Percentiles rank a stretch among this genome's conserved stretches.
Conservation (phyloP, 35 echinoderm and acorn worm species). For the Amphiura filiformis region DNA sequence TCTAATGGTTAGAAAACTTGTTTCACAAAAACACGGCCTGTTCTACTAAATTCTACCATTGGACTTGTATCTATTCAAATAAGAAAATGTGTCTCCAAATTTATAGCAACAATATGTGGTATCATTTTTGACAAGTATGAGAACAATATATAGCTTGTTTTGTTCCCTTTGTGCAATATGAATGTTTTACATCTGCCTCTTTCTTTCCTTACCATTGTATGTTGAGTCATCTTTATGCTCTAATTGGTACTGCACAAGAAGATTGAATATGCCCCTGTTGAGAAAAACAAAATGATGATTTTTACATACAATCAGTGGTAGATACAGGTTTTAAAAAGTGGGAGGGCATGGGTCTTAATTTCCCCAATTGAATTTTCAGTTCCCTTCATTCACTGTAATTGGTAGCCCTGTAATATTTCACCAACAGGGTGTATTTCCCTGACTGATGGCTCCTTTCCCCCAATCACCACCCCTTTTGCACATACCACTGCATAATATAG, state of each 20-base stretch:
- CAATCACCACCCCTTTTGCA: no score
- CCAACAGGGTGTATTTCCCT: neutral
- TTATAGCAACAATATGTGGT: no score
- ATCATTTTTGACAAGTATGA: no score
- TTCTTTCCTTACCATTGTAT: constrained; percentile 83
- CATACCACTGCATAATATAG: no score
- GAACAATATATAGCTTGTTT: no score
- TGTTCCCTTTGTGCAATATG: no score
- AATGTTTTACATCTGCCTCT: no score
- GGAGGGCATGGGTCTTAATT: neutral
- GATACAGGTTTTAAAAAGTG: neutral
- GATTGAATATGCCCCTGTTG: constrained; percentile 78
- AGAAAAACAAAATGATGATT: neutral
- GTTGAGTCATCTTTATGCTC: constrained; percentile 76
- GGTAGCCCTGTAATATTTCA: neutral
- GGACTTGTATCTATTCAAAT: no score
- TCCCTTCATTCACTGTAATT: neutral
- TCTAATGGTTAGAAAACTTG: no score
- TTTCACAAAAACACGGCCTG: no score
- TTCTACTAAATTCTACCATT: no score
- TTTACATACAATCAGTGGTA: neutral
- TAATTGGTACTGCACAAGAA: constrained; percentile 75
- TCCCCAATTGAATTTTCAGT: neutral
- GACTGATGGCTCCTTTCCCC: neutral
- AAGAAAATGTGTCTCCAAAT: no score